Conservation (phyloP, 1,140 invertebrate species). For the Drosophila funebris region DNA sequence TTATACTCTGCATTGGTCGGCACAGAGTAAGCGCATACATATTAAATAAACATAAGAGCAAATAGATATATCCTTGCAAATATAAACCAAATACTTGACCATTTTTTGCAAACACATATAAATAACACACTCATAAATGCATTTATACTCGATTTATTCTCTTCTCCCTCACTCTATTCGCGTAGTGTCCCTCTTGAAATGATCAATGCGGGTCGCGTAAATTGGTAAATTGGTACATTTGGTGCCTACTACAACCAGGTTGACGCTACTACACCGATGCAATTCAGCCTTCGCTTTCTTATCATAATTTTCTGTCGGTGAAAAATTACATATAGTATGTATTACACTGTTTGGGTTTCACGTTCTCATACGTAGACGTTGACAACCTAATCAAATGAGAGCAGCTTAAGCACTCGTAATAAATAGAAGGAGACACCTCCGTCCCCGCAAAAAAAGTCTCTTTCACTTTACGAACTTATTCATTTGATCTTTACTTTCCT, state of each 20-base stretch:
- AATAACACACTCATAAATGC: neutral
- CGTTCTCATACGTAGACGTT: too few relatives aligned
- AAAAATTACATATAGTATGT: too few relatives aligned
- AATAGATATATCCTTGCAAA: slow-evolving; percentile 28
- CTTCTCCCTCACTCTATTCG: neutral
- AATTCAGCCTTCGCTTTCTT: too few relatives aligned
- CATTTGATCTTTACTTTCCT: neutral
- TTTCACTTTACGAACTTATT: slow-evolving; percentile 34
- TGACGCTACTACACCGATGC: too few relatives aligned
- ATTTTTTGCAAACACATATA: neutral
- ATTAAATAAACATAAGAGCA: slow-evolving; percentile 39
- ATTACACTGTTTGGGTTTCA: too few relatives aligned
- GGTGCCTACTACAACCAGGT: too few relatives aligned
- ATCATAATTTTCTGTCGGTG: too few relatives aligned
- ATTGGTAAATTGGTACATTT: too few relatives aligned
- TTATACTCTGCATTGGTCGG: slow-evolving; percentile 51
- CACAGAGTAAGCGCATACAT: slow-evolving; percentile 29
- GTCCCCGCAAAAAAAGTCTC: slow-evolving; percentile 61
- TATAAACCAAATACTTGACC: neutral
- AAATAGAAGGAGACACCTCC: slow-evolving; percentile 61
- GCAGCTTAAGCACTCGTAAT: slow-evolving; percentile 16
- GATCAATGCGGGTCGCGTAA: neutral
- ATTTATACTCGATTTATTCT: too few relatives aligned
- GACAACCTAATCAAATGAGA: neutral
- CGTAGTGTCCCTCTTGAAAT: neutral